phyloP scores from a whole-genome alignment of 2,888 invertebrate species.

The Microchrysa polita region DNA sequence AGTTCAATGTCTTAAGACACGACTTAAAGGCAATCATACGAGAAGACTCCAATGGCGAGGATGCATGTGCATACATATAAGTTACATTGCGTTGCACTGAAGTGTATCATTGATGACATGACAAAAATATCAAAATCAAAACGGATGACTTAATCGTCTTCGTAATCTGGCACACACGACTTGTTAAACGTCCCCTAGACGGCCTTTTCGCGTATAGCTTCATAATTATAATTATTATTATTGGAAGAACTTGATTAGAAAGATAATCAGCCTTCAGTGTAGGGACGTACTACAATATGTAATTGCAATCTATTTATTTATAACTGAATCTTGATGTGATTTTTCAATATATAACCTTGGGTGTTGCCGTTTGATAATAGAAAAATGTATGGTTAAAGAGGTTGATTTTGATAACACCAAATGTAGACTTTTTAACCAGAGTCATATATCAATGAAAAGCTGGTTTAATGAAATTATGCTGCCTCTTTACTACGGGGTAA shows the following conservation, averaged over 20 bases:
- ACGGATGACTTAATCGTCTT: conserved; percentile 16
- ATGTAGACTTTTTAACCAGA: too few relatives aligned
- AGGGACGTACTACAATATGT: too few relatives aligned
- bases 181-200: background rate
- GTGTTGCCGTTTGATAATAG: too few relatives aligned
- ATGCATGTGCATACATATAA: too few relatives aligned
- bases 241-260: conserved; percentile 18
- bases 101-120: conserved; percentile 5
- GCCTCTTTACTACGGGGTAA: too few relatives aligned
- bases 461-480: too few relatives aligned
- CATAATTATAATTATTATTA: conserved; percentile 3
- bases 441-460: too few relatives aligned
- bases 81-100: background rate
- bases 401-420: too few relatives aligned
- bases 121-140: conserved; percentile 22
- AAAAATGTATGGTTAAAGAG: too few relatives aligned
- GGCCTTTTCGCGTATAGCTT: background rate
- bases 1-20: background rate
- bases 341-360: too few relatives aligned
- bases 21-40: conserved; percentile 4
- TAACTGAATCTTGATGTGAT: too few relatives aligned
- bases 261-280: conserved; percentile 15
- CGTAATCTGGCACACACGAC: conserved; percentile 20
- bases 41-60: background rate
- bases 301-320: too few relatives aligned